Base-by-base conservation (phyloP, 1,140 invertebrate species). In the Varroa destructor region DNA sequence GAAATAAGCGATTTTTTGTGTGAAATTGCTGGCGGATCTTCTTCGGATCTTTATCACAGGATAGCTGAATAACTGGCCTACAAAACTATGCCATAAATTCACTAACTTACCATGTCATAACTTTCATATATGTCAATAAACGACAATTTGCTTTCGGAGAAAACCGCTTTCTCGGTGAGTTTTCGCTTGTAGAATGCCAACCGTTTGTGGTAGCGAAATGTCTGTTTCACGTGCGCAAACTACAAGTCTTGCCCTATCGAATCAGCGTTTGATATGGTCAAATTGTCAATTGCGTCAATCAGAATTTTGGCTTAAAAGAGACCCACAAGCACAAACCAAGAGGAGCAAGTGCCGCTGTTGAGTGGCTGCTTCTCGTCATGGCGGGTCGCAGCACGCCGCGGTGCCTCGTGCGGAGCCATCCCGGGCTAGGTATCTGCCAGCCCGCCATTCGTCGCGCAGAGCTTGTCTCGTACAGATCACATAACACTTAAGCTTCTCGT, bases 341-440 rank as follows among this genome's bases (percentile, higher is more conserved):
- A 67, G 61, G 40, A 14, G 61, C 40, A 40, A 46, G 46, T 46
- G 40, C 12, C 61, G 61, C 61, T 46, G 46, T 12, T 67, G n/a
- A 67, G 61, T 46, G 61, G 61, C 46, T 40, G 14, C 61, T 40
- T 46, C 46, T 67, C 61, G 61, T 67, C 61, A 43, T 40, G 61
- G 61, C 61, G 40, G 40, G 61, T 40, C 61, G 46, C 61, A 67
- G 61, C 61, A 67, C 61, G 61, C 61, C 61, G 61, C 40, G 61
- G 61, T 67, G 61, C 61, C 61, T 67, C 61, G 14, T 40, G 12
- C 40, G 40, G 40, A 67, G 40, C 46, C 61, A 67, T 46, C 40
- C 40, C 61, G 10, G 61, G 4, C 4, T 12, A 12, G 61, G 12
- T 46, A 67, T 36, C 40, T 37, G 61, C 40, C 40, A 4, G 1